A percentile compares a stretch with the other conserved stretches of the same genome.
Evolutionary conservation across 1,140 invertebrate species (phyloP).

Genomic region (Platorchestia sp.): DNA sequence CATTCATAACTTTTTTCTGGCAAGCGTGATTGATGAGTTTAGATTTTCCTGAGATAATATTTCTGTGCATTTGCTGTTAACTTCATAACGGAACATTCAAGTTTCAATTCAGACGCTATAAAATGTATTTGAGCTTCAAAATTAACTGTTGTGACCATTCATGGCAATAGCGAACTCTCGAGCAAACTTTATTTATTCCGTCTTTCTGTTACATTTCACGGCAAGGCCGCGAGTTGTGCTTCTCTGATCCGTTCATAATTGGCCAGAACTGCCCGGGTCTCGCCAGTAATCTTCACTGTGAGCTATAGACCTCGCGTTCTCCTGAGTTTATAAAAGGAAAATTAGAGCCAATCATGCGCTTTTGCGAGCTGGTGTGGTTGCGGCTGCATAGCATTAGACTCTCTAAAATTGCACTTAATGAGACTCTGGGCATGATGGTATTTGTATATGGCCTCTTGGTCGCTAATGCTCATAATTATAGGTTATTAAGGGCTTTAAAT

Average conservation of each 20-base stretch:
- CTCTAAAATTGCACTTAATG: slow-evolving; percentile 4
- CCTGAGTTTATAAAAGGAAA: not conserved
- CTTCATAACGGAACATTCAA: not conserved
- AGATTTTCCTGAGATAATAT: too few relatives aligned
- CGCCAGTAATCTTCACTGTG: not conserved
- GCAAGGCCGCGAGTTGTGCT: not conserved
- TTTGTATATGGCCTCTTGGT: not conserved
- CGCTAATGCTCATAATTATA: slow-evolving; percentile 9
- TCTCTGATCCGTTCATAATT: not conserved
- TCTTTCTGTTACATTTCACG: not conserved
- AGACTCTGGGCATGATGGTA: not conserved
- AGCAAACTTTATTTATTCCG: not conserved
- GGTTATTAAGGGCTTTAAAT: not conserved
- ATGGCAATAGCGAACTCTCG: not conserved
- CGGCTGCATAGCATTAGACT: not conserved
- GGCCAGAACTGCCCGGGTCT: not conserved
- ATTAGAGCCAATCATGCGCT: not conserved
- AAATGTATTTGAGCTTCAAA: not conserved
- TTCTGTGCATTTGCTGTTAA: too few relatives aligned
- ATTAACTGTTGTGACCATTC: not conserved
- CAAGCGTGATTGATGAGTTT: too few relatives aligned
- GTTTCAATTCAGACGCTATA: not conserved
- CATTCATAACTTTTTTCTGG: too few relatives aligned
- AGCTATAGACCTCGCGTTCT: not conserved
- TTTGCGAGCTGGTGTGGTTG: not conserved